Base-by-base conservation (phyloP, 2,888 invertebrate genomes). In the Sthenelais limicola region DNA sequence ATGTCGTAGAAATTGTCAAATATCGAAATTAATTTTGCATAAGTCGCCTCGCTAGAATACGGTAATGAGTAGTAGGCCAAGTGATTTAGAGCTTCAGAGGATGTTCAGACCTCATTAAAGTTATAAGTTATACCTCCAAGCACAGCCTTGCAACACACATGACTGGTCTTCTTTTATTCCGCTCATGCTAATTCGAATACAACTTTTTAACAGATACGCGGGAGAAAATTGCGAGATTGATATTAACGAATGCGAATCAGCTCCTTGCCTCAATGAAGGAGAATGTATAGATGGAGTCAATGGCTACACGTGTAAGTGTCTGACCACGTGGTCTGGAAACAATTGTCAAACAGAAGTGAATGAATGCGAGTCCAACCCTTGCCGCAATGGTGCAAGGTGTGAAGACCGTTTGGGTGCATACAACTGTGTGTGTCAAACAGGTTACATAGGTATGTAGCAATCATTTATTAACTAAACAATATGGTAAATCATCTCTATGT, bases 321-420 rank as follows among this genome's bases (percentile, higher is more conserved):
- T 48, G 1, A 32, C 56, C 5, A 52, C 28, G 38, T 71, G 58
- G 58, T 58, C 71, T 33, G 71, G 71, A 3, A 24, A 32, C 58
- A 35, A 26, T 26, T 71, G 71, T 62, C 47, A 56, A 21, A 2
- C 47, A n/a, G 58, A 71, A 7, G 58, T 71, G 4, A 62, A 71
- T 32, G 73, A 54, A 33, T 97, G 97, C 88, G 95, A 95, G 87
- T 95, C 95, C 21, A 95, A 95, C 88, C 97, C 97, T 0, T 97
- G 97, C 88, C 93, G 94, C 84, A 97, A 97, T 88, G 95, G 96
- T 79, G 97, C 96, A 73, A 96, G 96, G 70, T 97, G 97, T 88
- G 89, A 93, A 15, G 81, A 58, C 38, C 51, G 21, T 32, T 28
- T 52, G 15, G 95, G 95, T 24, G 97, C 95, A 89, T 77, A 68